Percentiles rank a stretch among this genome's conserved stretches.
phyloP scores from a whole-genome alignment of 2,797 vertebrate species.

The Petrocephalus schoutedeni region DNA sequence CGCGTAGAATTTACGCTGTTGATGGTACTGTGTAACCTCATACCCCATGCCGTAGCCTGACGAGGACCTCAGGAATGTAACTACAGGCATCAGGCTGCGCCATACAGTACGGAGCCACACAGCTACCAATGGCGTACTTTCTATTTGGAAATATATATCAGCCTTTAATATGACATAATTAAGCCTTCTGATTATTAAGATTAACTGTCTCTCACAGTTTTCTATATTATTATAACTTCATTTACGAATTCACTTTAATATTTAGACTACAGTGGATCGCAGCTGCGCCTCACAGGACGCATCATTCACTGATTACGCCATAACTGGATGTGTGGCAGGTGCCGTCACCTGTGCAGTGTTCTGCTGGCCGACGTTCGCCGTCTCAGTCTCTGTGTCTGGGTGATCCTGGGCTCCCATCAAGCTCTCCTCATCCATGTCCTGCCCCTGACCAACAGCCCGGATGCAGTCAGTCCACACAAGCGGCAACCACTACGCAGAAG shows the following conservation, averaged over 20 bases:
- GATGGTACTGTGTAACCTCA: not conserved
- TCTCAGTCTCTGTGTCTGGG: slow-evolving; percentile 40
- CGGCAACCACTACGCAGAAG: not conserved
- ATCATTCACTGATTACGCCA: not conserved
- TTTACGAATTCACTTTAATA: not conserved
- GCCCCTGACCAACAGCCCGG: slow-evolving; percentile 46
- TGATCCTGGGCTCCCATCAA: slow-evolving; percentile 42
- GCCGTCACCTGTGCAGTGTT: slow-evolving; percentile 24
- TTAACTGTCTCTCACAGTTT: not conserved
- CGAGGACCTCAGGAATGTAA: not conserved
- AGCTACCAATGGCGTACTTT: not conserved
- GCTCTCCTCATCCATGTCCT: slow-evolving; percentile 48
- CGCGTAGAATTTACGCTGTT: not conserved
- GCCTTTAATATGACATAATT: not conserved
- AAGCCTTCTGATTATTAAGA: not conserved
- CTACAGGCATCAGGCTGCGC: not conserved
- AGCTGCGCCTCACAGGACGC: not conserved
- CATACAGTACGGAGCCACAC: not conserved
- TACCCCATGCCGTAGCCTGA: not conserved
- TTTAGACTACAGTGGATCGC: not conserved
- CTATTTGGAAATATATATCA: not conserved
- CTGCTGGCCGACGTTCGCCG: slow-evolving; percentile 33
- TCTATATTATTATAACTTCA: not conserved
- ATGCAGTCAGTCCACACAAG: not conserved
- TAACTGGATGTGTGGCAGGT: not conserved